These are phyloP conservation scores for Platypus cylindrus DNA, from an alignment of 2,888 invertebrate genomes.

Conservation along the genomic window DNA sequence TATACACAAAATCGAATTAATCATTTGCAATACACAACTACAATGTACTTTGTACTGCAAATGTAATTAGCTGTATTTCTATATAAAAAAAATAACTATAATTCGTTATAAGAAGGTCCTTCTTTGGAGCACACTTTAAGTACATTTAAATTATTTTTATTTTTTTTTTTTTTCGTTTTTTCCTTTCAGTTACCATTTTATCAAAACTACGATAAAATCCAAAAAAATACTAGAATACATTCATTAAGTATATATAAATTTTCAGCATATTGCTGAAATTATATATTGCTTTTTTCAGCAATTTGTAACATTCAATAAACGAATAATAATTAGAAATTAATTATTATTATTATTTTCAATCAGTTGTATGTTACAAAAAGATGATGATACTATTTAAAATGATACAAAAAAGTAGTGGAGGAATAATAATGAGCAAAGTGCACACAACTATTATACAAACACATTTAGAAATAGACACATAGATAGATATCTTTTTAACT, in stretches of 20 bases:
- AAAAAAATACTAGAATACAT: no score
- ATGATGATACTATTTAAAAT: no score
- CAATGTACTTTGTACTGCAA: slow-evolving; percentile 28
- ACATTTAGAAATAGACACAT: no score
- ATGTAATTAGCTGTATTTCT: slow-evolving; percentile 22
- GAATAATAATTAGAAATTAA: no score
- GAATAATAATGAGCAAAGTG: slow-evolving; percentile 26
- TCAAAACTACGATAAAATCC: no score
- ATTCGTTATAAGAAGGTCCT: slow-evolving; percentile 5
- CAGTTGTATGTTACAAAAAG: slow-evolving; percentile 5
- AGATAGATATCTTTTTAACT: no score
- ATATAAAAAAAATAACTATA: slow-evolving; percentile 13
- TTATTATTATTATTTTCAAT: no score
- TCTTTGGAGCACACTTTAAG: slow-evolving; percentile 1
- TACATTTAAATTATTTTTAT: neutral
- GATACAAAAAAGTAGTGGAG: slow-evolving; percentile 10
- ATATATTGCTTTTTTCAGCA: no score
- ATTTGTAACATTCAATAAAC: no score
- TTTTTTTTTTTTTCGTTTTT: neutral
- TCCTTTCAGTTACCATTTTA: no score
- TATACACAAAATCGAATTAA: slow-evolving; percentile 36
- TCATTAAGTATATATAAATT: no score
- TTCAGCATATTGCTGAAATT: no score
- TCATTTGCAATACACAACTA: slow-evolving; percentile 29
- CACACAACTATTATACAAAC: slow-evolving; percentile 29